Base-by-base conservation (phyloP, 2,888 invertebrate genomes). In the Augochlorella aurata region DNA sequence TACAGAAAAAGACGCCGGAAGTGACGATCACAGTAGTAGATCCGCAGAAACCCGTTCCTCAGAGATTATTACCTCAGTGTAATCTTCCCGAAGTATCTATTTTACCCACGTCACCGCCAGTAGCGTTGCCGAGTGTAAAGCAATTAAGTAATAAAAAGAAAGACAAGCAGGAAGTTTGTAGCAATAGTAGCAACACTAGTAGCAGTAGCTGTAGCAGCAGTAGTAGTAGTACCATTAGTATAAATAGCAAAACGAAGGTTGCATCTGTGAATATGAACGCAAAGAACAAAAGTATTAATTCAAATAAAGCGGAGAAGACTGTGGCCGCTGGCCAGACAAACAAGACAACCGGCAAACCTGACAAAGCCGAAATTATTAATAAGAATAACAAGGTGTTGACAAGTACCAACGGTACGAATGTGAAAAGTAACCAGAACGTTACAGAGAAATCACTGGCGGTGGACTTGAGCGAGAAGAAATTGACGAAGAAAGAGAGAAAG, bases 11-110 rank as follows among this genome's bases (percentile, higher is more conserved):
- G 74, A 94, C 94, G 2, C 94, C 94, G 0, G 94, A 94, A 87
- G 94, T 94, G 9, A 94, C 94, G 21, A 94, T 94, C 76, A 94
- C 94, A 3, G 94, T 94, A 8, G 94, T 94, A 10, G 93, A 94
- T 86, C 93, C 94, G 5, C 92, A 93, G 52, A 93, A 92, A 72
- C 92, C 91, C 47, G 85, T 86, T 21, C 85, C 92, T 18, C 93
- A 92, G 71, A 92, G 90, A 86, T 80, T 88, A 79, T 79, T 88
- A 66, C 90, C 90, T 61, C 92, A 91, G 67, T 89, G 90, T 67
- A 91, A 93, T 75, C 85, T 93, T 76, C 93, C 93, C 12, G 93
- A 93, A 88, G 92, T 93, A 58, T 93, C 93, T 24, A 93, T 93
- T 85, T 86, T 93, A 77, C 93, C 93, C 29, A 90, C 93, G 4